These are phyloP conservation scores for Tholera decimalis DNA, from an alignment of 2,888 invertebrate genomes.

Conservation along the genomic window DNA sequence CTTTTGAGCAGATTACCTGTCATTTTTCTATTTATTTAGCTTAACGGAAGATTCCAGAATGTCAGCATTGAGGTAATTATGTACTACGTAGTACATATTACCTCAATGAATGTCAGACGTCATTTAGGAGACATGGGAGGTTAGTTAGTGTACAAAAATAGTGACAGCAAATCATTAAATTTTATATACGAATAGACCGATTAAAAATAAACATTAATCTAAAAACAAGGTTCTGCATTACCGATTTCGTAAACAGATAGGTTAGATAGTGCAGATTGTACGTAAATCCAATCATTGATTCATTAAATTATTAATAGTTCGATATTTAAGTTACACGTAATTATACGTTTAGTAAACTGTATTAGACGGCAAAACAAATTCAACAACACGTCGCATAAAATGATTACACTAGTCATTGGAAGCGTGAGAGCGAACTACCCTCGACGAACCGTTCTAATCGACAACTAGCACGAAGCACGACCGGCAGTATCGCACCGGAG, in stretches of 20 bases:
- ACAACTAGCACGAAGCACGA: slow-evolving; percentile 87
- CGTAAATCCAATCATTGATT: background rate
- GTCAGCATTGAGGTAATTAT: too few relatives aligned
- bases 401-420: slow-evolving; percentile 82
- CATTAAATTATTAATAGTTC: slow-evolving; percentile 30
- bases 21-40: too few relatives aligned
- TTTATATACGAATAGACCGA: too few relatives aligned
- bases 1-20: too few relatives aligned
- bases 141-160: background rate
- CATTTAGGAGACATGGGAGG: too few relatives aligned
- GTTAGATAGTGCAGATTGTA: background rate
- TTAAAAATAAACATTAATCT: background rate
- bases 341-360: slow-evolving; percentile 61
- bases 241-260: background rate
- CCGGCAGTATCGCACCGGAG: slow-evolving; percentile 78
- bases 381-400: slow-evolving; percentile 80
- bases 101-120: too few relatives aligned
- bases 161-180: too few relatives aligned
- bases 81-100: too few relatives aligned
- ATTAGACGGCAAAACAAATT: slow-evolving; percentile 72
- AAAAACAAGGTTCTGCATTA: background rate
- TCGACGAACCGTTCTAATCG: slow-evolving; percentile 79
- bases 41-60: too few relatives aligned
- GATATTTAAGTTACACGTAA: slow-evolving; percentile 41
- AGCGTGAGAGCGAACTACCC: slow-evolving; percentile 88